Conservation (phyloP, 1,140 invertebrate genomes). For the Notospermus geniculatus region DNA sequence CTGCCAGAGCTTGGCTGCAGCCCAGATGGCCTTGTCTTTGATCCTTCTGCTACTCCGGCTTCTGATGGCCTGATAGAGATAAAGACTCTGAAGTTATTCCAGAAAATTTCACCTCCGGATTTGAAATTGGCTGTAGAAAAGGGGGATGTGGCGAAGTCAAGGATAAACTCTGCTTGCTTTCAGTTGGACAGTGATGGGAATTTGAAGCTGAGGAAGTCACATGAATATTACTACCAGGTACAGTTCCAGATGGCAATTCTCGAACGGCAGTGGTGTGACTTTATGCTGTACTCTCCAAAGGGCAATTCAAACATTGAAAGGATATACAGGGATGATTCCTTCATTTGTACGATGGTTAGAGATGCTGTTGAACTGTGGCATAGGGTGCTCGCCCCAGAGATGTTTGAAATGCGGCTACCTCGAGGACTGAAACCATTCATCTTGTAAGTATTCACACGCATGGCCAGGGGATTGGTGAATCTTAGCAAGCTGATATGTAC, state of each 20-base stretch:
- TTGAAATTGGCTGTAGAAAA: not conserved
- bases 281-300: not conserved
- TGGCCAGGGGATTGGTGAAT: no score
- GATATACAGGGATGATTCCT: not conserved
- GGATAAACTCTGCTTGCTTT: not conserved
- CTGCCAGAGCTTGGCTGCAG: not conserved
- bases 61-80: not conserved
- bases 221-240: constrained; percentile 8
- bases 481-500: no score
- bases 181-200: not conserved
- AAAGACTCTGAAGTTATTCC: not conserved
- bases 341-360: not conserved
- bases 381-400: not conserved
- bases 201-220: not conserved
- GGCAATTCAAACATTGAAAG: not conserved
- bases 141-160: not conserved
- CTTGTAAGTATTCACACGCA: not conserved
- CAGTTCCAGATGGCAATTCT: not conserved
- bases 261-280: constrained; percentile 1
- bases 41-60: not conserved
- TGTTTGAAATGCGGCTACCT: not conserved
- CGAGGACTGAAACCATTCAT: constrained; percentile 5
- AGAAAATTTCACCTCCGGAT: not conserved
- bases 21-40: not conserved
- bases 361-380: not conserved